Percentiles rank a stretch among this genome's conserved stretches.
Conservation (phyloP, 92 coral and sea anemone species). For the Porites cylindrica region DNA sequence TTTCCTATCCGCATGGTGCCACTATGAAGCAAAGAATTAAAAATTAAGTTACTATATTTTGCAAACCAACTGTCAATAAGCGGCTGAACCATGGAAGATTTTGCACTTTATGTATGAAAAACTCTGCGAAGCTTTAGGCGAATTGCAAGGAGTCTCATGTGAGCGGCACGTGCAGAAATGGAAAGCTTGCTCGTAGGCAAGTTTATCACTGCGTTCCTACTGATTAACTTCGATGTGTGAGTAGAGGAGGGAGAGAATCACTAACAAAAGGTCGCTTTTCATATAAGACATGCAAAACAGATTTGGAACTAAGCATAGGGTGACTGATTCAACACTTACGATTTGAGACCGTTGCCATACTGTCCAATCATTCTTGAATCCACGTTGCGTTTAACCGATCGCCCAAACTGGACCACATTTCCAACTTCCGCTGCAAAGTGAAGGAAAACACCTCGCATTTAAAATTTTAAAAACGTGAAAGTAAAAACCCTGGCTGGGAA, state of each 20-base stretch:
- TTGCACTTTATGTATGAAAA: background rate
- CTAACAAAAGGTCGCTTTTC: background rate
- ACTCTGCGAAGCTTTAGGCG: too few relatives aligned
- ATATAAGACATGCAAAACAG: background rate
- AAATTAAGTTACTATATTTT: background rate
- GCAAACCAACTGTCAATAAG: background rate
- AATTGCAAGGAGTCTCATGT: too few relatives aligned
- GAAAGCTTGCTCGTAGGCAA: too few relatives aligned
- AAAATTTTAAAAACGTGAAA: background rate
- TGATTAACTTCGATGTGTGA: too few relatives aligned
- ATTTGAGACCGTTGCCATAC: conserved; percentile 96
- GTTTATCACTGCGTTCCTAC: too few relatives aligned
- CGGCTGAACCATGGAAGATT: background rate
- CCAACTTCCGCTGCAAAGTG: conserved; percentile 83
- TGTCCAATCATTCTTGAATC: conserved; percentile 98
- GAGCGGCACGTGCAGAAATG: too few relatives aligned
- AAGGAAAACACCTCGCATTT: background rate
- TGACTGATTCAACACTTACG: conserved; percentile 67
- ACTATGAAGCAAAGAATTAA: conserved; percentile 53
- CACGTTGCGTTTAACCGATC: conserved; percentile 89
- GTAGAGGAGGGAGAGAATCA: background rate
- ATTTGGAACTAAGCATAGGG: background rate
- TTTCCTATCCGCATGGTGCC: conserved; percentile 98
- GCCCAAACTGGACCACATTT: conserved; percentile 95
- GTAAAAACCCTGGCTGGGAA: too few relatives aligned